phyloP scores from a whole-genome alignment of 2,888 invertebrate genomes.

The Oxytorus armatus region DNA sequence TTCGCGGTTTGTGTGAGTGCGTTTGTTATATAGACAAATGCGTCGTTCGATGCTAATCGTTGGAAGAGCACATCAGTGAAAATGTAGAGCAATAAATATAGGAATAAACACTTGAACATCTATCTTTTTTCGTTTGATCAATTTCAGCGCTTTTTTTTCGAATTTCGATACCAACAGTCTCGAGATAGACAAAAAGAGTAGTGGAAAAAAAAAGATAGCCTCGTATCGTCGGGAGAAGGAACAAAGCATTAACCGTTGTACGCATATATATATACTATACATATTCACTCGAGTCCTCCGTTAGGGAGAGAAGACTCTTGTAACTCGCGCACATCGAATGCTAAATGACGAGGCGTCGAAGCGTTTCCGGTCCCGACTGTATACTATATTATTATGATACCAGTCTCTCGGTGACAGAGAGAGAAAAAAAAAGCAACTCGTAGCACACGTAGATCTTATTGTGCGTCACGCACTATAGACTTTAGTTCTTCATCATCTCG shows the following conservation, averaged over 20 bases:
- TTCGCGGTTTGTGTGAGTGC: not conserved
- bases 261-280: not conserved
- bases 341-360: conserved; percentile 60
- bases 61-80: conserved; percentile 22
- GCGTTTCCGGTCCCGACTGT: conserved; percentile 59
- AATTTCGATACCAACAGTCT: too few relatives aligned
- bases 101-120: too few relatives aligned
- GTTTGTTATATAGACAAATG: not conserved
- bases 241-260: not conserved
- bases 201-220: not conserved
- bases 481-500: conserved; percentile 41
- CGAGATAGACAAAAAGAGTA: too few relatives aligned
- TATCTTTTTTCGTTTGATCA: too few relatives aligned
- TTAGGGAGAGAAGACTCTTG: conserved; percentile 21
- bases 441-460: conserved; percentile 40
- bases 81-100: conserved; percentile 13
- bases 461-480: conserved; percentile 57
- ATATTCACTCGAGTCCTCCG: conserved; percentile 4
- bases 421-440: conserved; percentile 16
- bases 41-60: conserved; percentile 29
- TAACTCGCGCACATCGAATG: conserved; percentile 61
- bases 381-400: not conserved
- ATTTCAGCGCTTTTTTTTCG: too few relatives aligned
- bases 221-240: not conserved
- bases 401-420: not conserved